These are phyloP conservation scores for Leptopilina boulardi DNA, from an alignment of 1,140 invertebrate species.

Conservation along the genomic window DNA sequence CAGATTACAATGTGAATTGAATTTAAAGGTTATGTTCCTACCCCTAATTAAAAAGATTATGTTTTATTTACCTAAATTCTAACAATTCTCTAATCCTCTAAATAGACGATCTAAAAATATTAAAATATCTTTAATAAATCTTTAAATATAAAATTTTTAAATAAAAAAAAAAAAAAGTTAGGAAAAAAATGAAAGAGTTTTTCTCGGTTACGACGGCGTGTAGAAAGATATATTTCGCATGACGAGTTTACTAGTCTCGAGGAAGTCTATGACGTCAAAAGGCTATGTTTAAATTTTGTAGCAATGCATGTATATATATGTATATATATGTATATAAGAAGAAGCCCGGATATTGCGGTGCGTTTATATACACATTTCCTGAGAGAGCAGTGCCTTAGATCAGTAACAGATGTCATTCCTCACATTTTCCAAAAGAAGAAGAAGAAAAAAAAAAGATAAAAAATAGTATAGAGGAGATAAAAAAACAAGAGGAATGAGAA, in stretches of 20 bases:
- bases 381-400: conserved; percentile 16
- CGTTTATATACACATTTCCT: conserved; percentile 1
- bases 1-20: too few species aligned
- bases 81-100: too few species aligned
- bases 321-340: neutral
- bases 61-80: too few species aligned
- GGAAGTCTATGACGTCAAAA: conserved; percentile 8
- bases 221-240: neutral
- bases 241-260: neutral
- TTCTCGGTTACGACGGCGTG: neutral
- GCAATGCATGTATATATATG: too few species aligned
- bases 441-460: too few species aligned
- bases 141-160: too few species aligned
- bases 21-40: too few species aligned
- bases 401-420: conserved; percentile 9
- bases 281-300: conserved; percentile 18
- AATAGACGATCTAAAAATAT: too few species aligned
- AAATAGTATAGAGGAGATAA: too few species aligned
- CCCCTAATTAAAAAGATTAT: too few species aligned
- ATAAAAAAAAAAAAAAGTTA: too few species aligned
- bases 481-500: neutral
- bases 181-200: neutral
- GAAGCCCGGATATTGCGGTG: conserved; percentile 1
- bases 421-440: neutral
- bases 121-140: too few species aligned